Percentiles rank a stretch among this genome's conserved stretches.
Evolutionary conservation across 2,888 invertebrate species (phyloP).

Genomic region (Neocrepidodera transversa): DNA sequence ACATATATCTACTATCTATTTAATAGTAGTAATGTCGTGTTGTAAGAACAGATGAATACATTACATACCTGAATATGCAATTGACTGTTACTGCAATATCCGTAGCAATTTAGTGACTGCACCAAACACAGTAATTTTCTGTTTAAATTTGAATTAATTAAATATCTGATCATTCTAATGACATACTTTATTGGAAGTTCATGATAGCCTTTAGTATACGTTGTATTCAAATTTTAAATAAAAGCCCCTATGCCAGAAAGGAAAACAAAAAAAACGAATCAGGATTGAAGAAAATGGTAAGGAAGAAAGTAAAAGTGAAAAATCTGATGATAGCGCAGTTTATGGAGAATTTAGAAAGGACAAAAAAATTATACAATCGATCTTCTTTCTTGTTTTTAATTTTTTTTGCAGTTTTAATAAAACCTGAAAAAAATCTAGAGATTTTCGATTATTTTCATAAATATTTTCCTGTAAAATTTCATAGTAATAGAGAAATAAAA

Average conservation of each 20-base stretch:
- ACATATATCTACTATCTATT: background rate
- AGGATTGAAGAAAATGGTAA: too few species aligned
- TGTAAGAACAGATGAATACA: conserved; percentile 12
- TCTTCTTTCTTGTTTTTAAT: too few species aligned
- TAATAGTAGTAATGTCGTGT: conserved; percentile 3
- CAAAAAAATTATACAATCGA: too few species aligned
- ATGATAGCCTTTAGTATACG: background rate
- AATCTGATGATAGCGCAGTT: background rate
- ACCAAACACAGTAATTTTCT: conserved; percentile 11
- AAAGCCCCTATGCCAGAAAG: too few species aligned
- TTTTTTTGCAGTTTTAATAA: too few species aligned
- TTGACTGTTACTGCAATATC: conserved; percentile 25
- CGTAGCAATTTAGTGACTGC: conserved; percentile 11
- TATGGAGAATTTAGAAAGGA: too few species aligned
- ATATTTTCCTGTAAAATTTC: too few species aligned
- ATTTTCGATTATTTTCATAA: too few species aligned
- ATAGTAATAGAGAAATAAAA: too few species aligned
- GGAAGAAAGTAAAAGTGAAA: too few species aligned
- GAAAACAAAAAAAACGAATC: background rate
- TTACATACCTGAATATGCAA: conserved; percentile 11
- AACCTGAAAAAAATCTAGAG: too few species aligned
- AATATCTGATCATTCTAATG: conserved; percentile 7
- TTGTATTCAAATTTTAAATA: too few species aligned
- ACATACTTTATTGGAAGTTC: conserved; percentile 4
- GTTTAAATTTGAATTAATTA: conserved; percentile 23